A percentile compares a stretch with the other conserved stretches of the same genome.
phyloP scores from a whole-genome alignment of 2,797 vertebrate species.

The Alcedo quadribrachys region DNA sequence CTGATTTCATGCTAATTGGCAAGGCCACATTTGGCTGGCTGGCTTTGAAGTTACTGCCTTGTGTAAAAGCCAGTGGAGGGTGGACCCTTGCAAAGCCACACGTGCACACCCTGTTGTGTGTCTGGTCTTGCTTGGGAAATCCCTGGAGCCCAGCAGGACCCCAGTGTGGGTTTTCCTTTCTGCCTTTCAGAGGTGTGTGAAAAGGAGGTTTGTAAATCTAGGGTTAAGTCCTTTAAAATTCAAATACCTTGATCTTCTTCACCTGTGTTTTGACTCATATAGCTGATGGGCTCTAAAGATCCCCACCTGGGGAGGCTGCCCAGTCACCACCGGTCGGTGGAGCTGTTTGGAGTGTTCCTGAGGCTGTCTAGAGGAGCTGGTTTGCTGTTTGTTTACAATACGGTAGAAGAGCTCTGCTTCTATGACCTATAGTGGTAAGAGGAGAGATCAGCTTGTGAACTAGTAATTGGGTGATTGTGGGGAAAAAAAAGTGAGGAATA shows the following conservation, averaged over 20 bases:
- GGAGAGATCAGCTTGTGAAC: background rate
- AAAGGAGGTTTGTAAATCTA: background rate
- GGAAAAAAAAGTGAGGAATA: background rate
- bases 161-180: background rate
- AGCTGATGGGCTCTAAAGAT: background rate
- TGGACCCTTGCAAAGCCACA: background rate
- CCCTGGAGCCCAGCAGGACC: background rate
- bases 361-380: background rate
- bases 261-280: background rate
- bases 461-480: background rate
- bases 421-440: background rate
- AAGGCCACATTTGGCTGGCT: background rate
- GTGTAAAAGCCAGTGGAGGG: background rate
- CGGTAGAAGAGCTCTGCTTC: background rate
- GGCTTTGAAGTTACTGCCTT: conserved; percentile 14
- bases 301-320: background rate
- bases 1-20: conserved; percentile 46
- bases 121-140: background rate
- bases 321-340: accelerated
- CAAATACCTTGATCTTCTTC: background rate
- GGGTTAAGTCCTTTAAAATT: background rate
- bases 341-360: background rate
- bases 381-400: accelerated
- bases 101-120: background rate
- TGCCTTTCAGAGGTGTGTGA: background rate